Base-by-base conservation (phyloP, 2,113 vertebrate species). In the Sebastes fasciatus region DNA sequence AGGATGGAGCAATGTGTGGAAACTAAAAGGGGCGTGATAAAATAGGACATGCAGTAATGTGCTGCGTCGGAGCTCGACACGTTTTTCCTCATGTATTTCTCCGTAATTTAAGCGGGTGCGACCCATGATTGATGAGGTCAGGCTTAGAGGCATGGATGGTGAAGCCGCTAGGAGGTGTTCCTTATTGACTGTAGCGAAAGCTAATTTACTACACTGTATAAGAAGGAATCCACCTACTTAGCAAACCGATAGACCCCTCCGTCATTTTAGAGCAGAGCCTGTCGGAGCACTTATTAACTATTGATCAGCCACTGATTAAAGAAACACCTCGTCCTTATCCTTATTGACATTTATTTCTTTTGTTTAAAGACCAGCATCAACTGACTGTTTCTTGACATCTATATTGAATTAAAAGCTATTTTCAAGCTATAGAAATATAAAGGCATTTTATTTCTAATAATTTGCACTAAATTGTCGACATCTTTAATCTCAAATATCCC, bases 121-220 rank as follows among this genome's bases (percentile, higher is more conserved):
- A 45, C 73, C 11, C 6, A 3, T 79, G 86, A 87, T 86, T 71
- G 73, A 92, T 65, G 5, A 43, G 52, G 17, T 26, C 55, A 57
- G 46, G 83, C 43, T 67, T 9, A 48, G 34, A 34, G 42, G 48
- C 16, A 58, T 5, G n/a, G 48, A 5, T 55, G 52, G 57, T 34
- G 45, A 75, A 43, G 61, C 52, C 34, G 46, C 61, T 26, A 6
- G 17, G 26, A 79, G 63, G 57, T 16, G 75, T 79, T 82, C 45
- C 70, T 61, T 80, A 86, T 82, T 82, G 85, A 92, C 60, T 69
- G 46, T 14, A 45, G 49, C 21, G 75, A 82, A 34, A 66, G 60
- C 8, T 84, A 81, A 92, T 93, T 88, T 82, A 90, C 79, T 63
- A 19, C 70, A 66, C 70, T 42, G 17, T 1, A 67, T 61, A 23